Conservation (phyloP, 2,797 vertebrate genomes). For the Oryzias sinensis region DNA sequence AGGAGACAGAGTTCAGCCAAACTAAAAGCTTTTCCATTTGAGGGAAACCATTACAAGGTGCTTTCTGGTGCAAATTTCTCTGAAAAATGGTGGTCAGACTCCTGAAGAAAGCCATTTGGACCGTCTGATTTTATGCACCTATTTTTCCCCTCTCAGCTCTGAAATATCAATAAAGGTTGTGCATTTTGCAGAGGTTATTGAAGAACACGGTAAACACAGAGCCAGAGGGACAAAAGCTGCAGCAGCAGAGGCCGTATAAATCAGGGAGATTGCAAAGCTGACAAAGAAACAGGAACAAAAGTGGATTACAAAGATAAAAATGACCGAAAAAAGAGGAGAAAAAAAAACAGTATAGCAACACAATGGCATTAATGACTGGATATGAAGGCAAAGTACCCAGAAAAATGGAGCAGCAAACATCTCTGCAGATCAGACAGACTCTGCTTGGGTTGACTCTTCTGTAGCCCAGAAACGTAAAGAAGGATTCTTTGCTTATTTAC, state of each 20-base stretch:
- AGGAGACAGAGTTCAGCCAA: constrained; percentile 47
- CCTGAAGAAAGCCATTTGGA: constrained; percentile 48
- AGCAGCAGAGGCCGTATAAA: constrained; percentile 19
- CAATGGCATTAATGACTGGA: too few relatives aligned
- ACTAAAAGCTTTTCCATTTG: constrained; percentile 71
- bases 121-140: constrained; percentile 46
- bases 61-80: constrained; percentile 48
- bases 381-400: constrained; percentile 17
- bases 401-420: constrained; percentile 11
- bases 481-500: too few relatives aligned
- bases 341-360: constrained; percentile 24
- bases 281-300: constrained; percentile 24
- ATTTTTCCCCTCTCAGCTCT: constrained; percentile 39
- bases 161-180: constrained; percentile 61
- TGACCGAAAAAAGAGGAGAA: constrained; percentile 14
- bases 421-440: too few relatives aligned
- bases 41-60: constrained; percentile 51
- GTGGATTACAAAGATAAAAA: constrained; percentile 31
- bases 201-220: constrained; percentile 46
- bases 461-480: too few relatives aligned
- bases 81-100: constrained; percentile 31
- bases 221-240: constrained; percentile 39
- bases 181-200: constrained; percentile 62
- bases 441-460: too few relatives aligned
- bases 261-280: constrained; percentile 21